These are phyloP conservation scores for Drosophila melanosoma DNA, from an alignment of 2,888 invertebrate species.

Conservation along the genomic window DNA sequence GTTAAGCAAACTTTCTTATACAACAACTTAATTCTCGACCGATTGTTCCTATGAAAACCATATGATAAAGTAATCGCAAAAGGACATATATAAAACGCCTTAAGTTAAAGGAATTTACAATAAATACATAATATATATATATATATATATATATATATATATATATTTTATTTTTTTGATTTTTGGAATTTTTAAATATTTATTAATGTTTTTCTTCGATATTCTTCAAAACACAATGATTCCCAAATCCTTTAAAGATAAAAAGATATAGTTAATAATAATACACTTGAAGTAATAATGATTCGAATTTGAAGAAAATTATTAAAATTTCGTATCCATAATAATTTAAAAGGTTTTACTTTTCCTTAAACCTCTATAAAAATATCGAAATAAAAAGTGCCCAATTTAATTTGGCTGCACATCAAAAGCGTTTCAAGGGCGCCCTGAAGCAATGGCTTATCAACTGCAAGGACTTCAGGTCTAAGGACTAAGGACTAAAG, in stretches of 20 bases:
- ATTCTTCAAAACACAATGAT: too few relatives aligned
- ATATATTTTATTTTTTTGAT: too few relatives aligned
- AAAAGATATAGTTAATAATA: not conserved
- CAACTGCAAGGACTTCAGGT: conserved; percentile 1
- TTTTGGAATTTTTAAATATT: too few relatives aligned
- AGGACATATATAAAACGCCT: too few relatives aligned
- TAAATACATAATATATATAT: too few relatives aligned
- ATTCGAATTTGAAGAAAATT: not conserved
- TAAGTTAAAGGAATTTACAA: too few relatives aligned
- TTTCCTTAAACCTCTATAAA: not conserved
- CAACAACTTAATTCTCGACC: not conserved
- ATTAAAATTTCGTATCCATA: not conserved
- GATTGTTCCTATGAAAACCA: too few relatives aligned
- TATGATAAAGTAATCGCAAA: too few relatives aligned
- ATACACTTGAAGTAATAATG: not conserved
- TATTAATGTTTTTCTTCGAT: too few relatives aligned
- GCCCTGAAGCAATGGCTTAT: conserved; percentile 14
- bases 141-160: too few relatives aligned
- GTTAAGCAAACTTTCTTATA: not conserved
- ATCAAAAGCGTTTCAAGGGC: conserved; percentile 56
- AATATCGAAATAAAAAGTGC: not conserved
- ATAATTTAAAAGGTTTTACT: not conserved
- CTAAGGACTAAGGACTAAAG: not conserved
- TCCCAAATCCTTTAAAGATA: not conserved
- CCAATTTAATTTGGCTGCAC: conserved; percentile 42